Conservation (phyloP, 2,113 vertebrate genomes). For the Benthochromis sp. region DNA sequence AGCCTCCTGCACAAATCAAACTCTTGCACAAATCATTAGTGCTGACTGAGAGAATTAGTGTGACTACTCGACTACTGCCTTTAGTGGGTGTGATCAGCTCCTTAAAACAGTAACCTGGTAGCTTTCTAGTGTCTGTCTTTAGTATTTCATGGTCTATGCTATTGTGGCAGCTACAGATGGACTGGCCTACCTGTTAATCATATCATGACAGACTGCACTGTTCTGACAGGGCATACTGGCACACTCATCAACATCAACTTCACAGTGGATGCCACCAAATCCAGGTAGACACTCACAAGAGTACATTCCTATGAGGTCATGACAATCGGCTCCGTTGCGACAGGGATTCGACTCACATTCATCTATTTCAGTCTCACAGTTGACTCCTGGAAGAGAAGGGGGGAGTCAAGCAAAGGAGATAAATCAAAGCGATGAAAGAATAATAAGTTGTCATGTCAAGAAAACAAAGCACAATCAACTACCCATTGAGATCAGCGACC, state of each 20-base stretch:
- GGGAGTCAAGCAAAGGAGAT: background rate
- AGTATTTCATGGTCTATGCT: background rate
- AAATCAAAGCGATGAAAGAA: background rate
- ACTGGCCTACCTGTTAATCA: slow-evolving; percentile 74
- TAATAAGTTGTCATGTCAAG: background rate
- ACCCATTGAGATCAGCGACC: background rate
- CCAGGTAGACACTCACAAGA: slow-evolving; percentile 78
- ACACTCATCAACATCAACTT: slow-evolving; percentile 83
- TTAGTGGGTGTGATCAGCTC: background rate
- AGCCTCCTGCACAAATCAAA: background rate
- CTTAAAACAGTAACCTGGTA: background rate
- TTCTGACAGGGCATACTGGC: slow-evolving; percentile 79
- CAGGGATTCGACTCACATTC: slow-evolving; percentile 84
- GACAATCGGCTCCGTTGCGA: slow-evolving; percentile 78
- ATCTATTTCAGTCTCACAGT: slow-evolving; percentile 84
- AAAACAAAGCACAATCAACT: background rate
- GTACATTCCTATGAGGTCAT: slow-evolving; percentile 78
- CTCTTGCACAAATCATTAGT: background rate
- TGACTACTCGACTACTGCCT: background rate
- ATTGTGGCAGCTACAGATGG: background rate
- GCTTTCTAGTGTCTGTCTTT: background rate
- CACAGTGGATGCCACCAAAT: slow-evolving; percentile 75
- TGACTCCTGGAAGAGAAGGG: slow-evolving; percentile 69
- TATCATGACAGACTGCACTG: slow-evolving; percentile 74
- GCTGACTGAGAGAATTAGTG: background rate